Base-by-base conservation (phyloP, 1,140 invertebrate genomes). In the Pseudomyrmex concolor region DNA sequence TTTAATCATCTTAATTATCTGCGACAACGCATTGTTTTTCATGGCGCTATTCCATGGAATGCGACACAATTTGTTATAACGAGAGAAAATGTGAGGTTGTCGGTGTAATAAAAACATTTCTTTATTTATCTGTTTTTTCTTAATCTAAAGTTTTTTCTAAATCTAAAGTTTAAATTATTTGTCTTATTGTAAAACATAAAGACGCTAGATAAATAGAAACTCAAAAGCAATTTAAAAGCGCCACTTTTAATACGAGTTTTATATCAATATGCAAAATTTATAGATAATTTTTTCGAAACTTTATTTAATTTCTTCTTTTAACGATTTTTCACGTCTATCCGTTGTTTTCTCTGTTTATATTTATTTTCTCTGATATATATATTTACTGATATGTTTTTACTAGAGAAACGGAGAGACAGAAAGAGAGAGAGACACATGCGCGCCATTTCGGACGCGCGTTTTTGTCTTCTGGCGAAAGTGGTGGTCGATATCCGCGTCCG, bases 401-500 rank as follows among this genome's bases (percentile, higher is more conserved):
- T 34, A 34, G 34, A 34, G 34, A 34, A 34, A 34, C 34, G 34
- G 34, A 34, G 34, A n/a, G 13, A 7, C 25, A 7, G 62, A n/a
- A 25, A n/a, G 13, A 68, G 15, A 7, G 25, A 22, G 25, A 66
- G 43, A 17, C 13, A 22, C 13, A 45, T 17, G 34, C 34, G 17
- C 34, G 25, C 15, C 55, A 84, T 87, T 84, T 48, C 17, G 19
- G 13, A 59, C 25, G 63, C 72, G 63, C 45, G 25, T 88, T 88
- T 72, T 57, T 82, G 68, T 70, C 84, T 88, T 87, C 85, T 72
- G 71, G 82, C 64, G 83, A 88, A 87, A 89, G 84, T 90, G 86
- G 83, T 90, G 84, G 83, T 90, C 88, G 90, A 89, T 88, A 91
- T 84, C 86, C 76, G 50, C 48, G 67, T 78, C 67, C 86, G 83